Evolutionary conservation across 2,113 vertebrate species (phyloP), one percentile per base, ranked within the genome.

Genomic region (Speoplatyrhinus poulsoni): DNA sequence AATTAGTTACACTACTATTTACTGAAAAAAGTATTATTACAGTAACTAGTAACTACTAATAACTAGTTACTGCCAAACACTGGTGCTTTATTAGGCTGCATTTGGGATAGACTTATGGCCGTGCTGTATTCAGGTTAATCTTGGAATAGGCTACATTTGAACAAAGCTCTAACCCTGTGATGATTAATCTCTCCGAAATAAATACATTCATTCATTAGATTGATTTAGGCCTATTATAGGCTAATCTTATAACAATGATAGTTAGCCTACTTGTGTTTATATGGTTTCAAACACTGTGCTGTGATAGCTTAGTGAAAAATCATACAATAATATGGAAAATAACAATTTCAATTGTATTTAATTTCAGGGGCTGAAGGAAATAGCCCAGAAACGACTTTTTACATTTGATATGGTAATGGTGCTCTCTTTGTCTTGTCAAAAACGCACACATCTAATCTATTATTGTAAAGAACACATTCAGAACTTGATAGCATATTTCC

Each of bases 381-480:
- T 79, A 59, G 26, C 26, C 26, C 73, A 81, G 55, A 77, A 57
- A 69, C 53, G 60, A 32, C 70, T 59, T 69, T 75, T 74, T 75
- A 83, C 79, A 84, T 65, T 59, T 82, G 80, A 87, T 87, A 85
- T 83, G 74, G 77, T 80, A 49, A n/a, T 75, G 68, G 72, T 88
- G 82, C 85, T 70, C 74, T 80, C 63, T 75, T 86, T n/a, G n/a
- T 82, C 83, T 81, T 83, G 73, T 82, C 69, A 74, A 50, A 68
- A 26, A 80, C 66, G 59, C 65, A 60, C 55, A 67, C 60, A 66
- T 59, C 9, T 62, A 26, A 46, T 72, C n/a, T 58, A 46, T 66
- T 76, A 60, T 19, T 58, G 15, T 6, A 17, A 67, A 55, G 52
- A 65, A 79, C 57, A 16, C 9, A 68, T 82, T 78, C 69, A 73